These are phyloP conservation scores for Acomys russatus DNA, from an alignment of 2,797 vertebrate genomes.

Conservation along the genomic window DNA sequence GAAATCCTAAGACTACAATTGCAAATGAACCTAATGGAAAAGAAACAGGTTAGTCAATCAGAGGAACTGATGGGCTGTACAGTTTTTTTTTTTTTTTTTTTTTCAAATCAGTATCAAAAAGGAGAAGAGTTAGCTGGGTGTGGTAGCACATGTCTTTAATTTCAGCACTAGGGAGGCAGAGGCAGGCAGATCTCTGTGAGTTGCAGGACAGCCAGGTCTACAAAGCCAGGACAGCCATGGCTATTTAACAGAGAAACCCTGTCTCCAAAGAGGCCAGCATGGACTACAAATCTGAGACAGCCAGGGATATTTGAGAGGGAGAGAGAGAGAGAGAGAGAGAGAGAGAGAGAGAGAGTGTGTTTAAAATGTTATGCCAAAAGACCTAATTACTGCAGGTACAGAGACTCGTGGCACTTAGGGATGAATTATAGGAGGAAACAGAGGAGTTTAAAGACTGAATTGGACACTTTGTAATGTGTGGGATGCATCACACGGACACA, in stretches of 20 bases:
- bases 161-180: too few species aligned
- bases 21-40: slow-evolving; percentile 42
- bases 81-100: neutral
- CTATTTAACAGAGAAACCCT: too few species aligned
- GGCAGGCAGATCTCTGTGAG: too few species aligned
- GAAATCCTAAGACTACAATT: slow-evolving; percentile 4
- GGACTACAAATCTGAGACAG: too few species aligned
- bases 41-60: neutral
- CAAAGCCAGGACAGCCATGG: too few species aligned
- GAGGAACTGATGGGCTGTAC: neutral
- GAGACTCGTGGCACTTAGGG: neutral
- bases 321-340: too few species aligned
- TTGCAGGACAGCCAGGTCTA: too few species aligned
- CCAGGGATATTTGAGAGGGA: too few species aligned
- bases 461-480: neutral
- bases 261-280: too few species aligned
- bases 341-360: too few species aligned
- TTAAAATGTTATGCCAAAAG: neutral
- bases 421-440: slow-evolving; percentile 18
- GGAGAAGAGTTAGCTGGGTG: neutral
- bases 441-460: neutral
- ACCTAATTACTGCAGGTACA: neutral
- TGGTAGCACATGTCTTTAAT: too few species aligned
- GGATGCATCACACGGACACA: neutral
- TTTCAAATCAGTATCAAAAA: neutral